A percentile compares a stretch with the other conserved stretches of the same genome.
Conservation (phyloP, 2,113 vertebrate genomes). For the Camelus bactrianus region DNA sequence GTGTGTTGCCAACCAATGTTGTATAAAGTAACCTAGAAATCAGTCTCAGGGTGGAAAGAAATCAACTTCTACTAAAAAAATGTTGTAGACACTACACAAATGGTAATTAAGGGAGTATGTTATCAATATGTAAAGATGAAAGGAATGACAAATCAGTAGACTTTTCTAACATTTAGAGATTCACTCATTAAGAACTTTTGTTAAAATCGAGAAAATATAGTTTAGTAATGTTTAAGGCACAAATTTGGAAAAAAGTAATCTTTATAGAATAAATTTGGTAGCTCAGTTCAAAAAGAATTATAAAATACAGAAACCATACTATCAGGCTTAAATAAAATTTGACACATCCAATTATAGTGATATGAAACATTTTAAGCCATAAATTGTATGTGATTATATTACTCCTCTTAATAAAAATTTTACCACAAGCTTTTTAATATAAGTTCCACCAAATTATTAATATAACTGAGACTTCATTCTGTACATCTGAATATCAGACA, state of each 20-base stretch:
- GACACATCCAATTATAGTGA: background rate
- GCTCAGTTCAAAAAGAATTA: background rate
- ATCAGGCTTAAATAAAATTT: background rate
- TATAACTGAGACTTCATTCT: background rate
- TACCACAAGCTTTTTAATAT: slow-evolving; percentile 9
- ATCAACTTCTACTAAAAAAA: background rate
- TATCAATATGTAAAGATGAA: background rate
- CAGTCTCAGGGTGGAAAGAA: background rate
- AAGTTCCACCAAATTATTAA: background rate
- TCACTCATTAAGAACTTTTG: background rate
- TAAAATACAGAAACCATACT: background rate
- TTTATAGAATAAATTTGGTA: background rate
- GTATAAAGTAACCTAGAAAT: background rate
- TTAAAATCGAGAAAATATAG: background rate
- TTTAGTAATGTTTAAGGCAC: background rate
- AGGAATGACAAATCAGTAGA: background rate
- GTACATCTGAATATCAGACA: background rate
- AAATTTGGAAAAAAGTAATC: background rate
- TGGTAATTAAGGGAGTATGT: background rate
- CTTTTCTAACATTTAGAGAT: background rate
- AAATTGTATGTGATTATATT: slow-evolving; percentile 4
- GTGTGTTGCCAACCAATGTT: background rate
- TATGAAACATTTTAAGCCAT: background rate
- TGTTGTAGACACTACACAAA: background rate
- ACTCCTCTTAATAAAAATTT: background rate